Evolutionary conservation across 1,140 invertebrate species (phyloP).

Genomic region (Homalodisca vitripennis): DNA sequence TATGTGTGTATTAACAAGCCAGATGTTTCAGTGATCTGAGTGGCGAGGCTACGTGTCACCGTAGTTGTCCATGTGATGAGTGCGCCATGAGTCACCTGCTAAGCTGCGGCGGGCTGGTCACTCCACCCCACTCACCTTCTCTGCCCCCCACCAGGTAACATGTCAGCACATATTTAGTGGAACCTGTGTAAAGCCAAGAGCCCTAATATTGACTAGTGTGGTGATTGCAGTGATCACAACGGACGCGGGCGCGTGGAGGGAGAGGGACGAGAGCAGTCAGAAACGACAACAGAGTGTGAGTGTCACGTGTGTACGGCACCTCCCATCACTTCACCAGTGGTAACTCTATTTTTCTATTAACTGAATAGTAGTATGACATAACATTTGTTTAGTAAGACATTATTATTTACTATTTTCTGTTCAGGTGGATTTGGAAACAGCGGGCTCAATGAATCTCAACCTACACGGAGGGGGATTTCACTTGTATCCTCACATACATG

Average conservation of each 20-base stretch:
- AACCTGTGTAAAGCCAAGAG: too few relatives aligned
- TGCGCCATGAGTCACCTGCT: slow-evolving; percentile 39
- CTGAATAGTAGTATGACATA: too few relatives aligned
- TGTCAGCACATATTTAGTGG: too few relatives aligned
- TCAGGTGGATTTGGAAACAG: slow-evolving; percentile 38
- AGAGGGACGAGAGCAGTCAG: slow-evolving; percentile 24
- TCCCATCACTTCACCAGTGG: slow-evolving; percentile 34
- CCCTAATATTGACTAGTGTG: background rate
- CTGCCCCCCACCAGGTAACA: slow-evolving; percentile 19
- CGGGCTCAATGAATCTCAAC: slow-evolving; percentile 31
- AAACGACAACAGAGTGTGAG: slow-evolving; percentile 36
- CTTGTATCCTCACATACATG: slow-evolving; percentile 43
- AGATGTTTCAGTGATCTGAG: too few relatives aligned
- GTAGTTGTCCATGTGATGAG: slow-evolving; percentile 41
- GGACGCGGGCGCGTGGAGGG: slow-evolving; percentile 15
- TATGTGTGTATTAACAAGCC: too few relatives aligned
- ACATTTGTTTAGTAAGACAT: background rate
- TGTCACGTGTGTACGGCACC: slow-evolving; percentile 44
- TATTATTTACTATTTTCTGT: slow-evolving; percentile 17
- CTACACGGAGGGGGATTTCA: slow-evolving; percentile 40
- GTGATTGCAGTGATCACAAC: background rate
- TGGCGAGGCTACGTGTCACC: slow-evolving; percentile 5
- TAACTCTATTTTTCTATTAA: too few relatives aligned
- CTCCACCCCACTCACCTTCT: slow-evolving; percentile 28
- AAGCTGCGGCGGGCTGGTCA: slow-evolving; percentile 31